phyloP scores from a whole-genome alignment of 2,888 invertebrate genomes.

The Notocelia uddmanniana region DNA sequence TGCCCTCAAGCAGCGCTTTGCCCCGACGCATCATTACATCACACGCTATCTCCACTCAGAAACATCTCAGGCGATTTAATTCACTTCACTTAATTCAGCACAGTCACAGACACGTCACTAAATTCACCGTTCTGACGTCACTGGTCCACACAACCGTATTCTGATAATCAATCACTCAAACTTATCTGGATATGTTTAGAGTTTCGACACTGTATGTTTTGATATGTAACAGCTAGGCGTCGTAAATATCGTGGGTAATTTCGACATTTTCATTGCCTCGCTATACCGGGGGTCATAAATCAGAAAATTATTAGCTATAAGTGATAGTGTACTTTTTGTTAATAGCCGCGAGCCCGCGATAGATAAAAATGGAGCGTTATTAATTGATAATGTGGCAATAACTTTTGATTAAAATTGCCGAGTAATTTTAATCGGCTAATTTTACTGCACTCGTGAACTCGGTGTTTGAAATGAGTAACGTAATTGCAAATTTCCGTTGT shows the following conservation, averaged over 20 bases:
- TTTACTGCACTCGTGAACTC: not conserved
- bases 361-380: constrained; percentile 43
- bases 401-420: constrained; percentile 8
- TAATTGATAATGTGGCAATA: constrained; percentile 25
- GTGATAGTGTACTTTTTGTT: constrained; percentile 39
- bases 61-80: constrained; percentile 40
- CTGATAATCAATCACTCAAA: constrained; percentile 52
- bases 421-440: not conserved
- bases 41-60: constrained; percentile 72
- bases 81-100: constrained; percentile 41
- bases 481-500: not conserved
- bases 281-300: constrained; percentile 62
- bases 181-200: constrained; percentile 60
- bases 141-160: constrained; percentile 31
- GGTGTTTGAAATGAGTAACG: not conserved
- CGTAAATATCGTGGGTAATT: constrained; percentile 58
- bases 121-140: constrained; percentile 24
- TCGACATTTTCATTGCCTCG: constrained; percentile 65
- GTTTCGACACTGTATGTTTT: constrained; percentile 59
- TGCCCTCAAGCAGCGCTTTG: constrained; percentile 79
- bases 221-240: constrained; percentile 63
- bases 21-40: constrained; percentile 82
- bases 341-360: constrained; percentile 32
- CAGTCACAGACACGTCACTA: constrained; percentile 49
- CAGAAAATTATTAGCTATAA: constrained; percentile 54